Evolutionary conservation across 2,113 vertebrate genomes (phyloP), one percentile per base, ranked within the genome.

Genomic region (Synchiropus splendidus): DNA sequence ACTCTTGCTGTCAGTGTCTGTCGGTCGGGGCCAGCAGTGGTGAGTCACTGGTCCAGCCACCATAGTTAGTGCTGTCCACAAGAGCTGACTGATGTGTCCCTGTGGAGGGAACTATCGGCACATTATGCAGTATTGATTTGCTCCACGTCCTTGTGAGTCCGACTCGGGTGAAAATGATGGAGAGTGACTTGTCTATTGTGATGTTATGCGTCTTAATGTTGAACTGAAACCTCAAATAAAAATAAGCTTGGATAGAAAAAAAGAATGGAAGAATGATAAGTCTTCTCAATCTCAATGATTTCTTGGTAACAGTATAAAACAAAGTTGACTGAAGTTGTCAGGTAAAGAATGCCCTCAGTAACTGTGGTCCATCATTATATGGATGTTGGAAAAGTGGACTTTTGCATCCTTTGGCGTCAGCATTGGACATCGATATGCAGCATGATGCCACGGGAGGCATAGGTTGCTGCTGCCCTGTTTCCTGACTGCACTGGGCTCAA

Each of bases 101-200:
- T 53, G 34, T 44, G 38, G 41, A 50, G 67, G 49, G 59, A 72
- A 67, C 68, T 50, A 58, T 63, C 56, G 32, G 61, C 58, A 36
- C 59, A 64, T 66, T 66, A 72, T 64, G 44, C 59, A 18, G 40
- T 61, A 77, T 74, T 64, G 72, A 78, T 78, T 64, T 40, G 36
- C 65, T 55, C 36, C 21, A 40, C 50, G 16, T 51, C 38, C 34
- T 35, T 49, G 46, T 51, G 47, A 51, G 59, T 61, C 57, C 57
- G 36, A 21, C 50, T 16, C 6, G n/a, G 30, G 17, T 6, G 53
- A 35, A 39, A 39, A 17, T 36, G 45, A 61, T 33, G 35, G 36
- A 33, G 12, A 21, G 8, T 41, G 18, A n/a, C 39, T 14, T 51
- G 51, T 66, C 36, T 14, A 54, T 56, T 42, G 10, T 31, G 10